Percentiles rank a stretch among this genome's conserved stretches.
Evolutionary conservation across 2,113 vertebrate genomes (phyloP).

Genomic region (Nannospalax galili): DNA sequence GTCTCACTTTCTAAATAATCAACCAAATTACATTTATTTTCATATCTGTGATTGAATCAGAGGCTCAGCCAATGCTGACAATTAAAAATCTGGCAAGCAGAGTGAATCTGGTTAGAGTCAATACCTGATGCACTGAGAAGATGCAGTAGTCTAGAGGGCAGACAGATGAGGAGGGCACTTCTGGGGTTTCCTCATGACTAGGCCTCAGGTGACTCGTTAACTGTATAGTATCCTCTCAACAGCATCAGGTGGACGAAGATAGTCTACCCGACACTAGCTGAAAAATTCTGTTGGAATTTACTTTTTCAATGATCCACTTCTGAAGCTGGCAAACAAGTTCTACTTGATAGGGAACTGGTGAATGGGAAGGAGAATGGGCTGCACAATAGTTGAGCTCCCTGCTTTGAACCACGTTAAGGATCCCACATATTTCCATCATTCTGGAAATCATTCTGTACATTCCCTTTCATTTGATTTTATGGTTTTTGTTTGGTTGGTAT

Average conservation of each 20-base stretch:
- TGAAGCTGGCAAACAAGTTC: conserved; percentile 30
- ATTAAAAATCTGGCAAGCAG: not conserved
- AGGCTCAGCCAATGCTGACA: not conserved
- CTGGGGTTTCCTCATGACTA: not conserved
- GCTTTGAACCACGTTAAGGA: not conserved
- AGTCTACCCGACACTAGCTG: not conserved
- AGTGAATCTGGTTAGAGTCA: not conserved
- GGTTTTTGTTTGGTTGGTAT: not conserved
- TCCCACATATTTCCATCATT: not conserved
- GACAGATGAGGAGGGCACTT: no score
- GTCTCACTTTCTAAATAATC: conserved; percentile 23
- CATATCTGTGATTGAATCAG: not conserved
- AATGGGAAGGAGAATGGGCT: not conserved
- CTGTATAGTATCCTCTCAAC: not conserved
- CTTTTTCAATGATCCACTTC: not conserved
- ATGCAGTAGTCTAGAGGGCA: not conserved
- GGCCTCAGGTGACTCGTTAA: not conserved
- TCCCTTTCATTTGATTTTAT: not conserved
- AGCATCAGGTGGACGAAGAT: not conserved
- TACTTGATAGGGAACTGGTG: no score
- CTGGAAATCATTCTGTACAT: not conserved
- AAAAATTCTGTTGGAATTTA: not conserved
- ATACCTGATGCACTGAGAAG: not conserved
- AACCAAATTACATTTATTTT: conserved; percentile 49
- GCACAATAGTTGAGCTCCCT: not conserved